Evolutionary conservation across 2,888 invertebrate genomes (phyloP), one percentile per base, ranked within the genome.

Genomic region (Tachina lurida): DNA sequence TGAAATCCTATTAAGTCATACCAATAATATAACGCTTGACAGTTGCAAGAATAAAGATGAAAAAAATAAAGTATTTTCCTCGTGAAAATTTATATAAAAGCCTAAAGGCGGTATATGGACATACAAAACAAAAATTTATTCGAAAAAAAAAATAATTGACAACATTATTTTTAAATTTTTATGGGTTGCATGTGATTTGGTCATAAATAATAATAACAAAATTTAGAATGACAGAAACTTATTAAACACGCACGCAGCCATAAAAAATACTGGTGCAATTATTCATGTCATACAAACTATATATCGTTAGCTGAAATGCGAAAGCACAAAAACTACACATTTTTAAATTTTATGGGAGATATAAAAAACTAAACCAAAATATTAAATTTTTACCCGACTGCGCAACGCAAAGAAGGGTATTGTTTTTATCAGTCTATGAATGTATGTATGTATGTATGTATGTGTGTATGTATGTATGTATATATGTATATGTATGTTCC

Each of bases 171-270:
- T 68, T 39, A 65, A 75, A 58, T 71, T 71, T 79, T 73, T 52
- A 17, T 82, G 19, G 71, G 43, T 84, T 80, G 73, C 80, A 84
- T 80, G 80, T 76, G 60, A 52, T 80, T 62, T 60, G 65, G 67
- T 47, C 70, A 80, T 80, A 84, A 84, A 84, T 84, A 5, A 31
- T 7, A 31, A 7, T 31, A 31, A 31, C 73, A 73, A 71, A 58
- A 67, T 43, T 12, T 43, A 31, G 52, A 62, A 43, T 45, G 68
- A 52, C 56, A 68, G 41, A 47, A 67, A 77, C 45, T n/a, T 58
- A 65, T 71, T 65, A 31, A 31, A 71, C 65, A 67, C 41, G 75
- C 84, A 84, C 76, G 80, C 80, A 84, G 75, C 63, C 71, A 77
- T 76, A 76, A 73, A 84, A 84, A 76, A 76, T 43, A 80, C 67